Evolutionary conservation across 2,113 vertebrate species (phyloP).

Genomic region (Crotalus horridus): DNA sequence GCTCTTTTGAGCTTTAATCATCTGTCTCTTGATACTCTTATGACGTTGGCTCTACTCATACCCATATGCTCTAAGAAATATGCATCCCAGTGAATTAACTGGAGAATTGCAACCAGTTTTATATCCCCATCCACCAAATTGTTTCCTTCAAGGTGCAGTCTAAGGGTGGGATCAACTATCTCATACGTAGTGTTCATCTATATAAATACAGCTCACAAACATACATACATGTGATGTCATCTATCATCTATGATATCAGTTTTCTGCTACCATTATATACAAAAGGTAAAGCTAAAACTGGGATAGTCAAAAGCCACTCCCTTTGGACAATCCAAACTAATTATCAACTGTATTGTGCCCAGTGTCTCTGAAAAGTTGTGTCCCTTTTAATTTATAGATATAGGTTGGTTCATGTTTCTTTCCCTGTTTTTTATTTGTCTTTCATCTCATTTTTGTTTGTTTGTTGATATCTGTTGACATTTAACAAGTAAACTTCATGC

Average conservation of each 20-base stretch:
- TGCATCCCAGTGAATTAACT: neutral
- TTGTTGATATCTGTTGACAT: neutral
- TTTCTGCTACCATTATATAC: neutral
- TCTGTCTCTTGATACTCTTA: neutral
- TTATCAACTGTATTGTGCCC: neutral
- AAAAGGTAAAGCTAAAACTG: neutral
- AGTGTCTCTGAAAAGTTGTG: neutral
- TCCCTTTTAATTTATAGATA: neutral
- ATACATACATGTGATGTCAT: neutral
- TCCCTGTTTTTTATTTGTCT: neutral
- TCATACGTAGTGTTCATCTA: neutral
- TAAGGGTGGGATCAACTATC: neutral
- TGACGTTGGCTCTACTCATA: neutral
- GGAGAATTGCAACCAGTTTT: neutral
- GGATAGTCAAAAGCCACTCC: neutral
- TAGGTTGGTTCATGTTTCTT: neutral
- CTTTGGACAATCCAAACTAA: neutral
- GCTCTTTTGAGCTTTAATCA: neutral
- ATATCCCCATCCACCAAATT: neutral
- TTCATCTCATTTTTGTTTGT: neutral
- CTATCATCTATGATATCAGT: neutral
- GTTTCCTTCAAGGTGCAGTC: neutral
- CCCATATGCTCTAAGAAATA: neutral
- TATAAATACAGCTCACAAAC: neutral
- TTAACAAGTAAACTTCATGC: neutral